phyloP scores from a whole-genome alignment of 1,140 invertebrate genomes.

The Lepidurus arcticus region DNA sequence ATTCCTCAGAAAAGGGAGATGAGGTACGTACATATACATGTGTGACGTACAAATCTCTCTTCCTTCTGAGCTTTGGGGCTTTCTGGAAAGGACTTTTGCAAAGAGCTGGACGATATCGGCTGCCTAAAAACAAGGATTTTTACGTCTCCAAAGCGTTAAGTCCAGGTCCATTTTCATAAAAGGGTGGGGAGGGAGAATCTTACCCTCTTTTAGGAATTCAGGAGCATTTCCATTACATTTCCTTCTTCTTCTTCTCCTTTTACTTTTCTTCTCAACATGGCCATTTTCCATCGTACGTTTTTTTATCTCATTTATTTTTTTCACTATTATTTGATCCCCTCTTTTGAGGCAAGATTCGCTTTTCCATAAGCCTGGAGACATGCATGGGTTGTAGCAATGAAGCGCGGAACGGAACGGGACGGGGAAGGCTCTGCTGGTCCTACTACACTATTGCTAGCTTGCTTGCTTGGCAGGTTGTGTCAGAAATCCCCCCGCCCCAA shows the following conservation, averaged over 20 bases:
- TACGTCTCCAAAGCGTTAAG: neutral
- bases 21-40: neutral
- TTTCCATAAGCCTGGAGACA: neutral
- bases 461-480: neutral
- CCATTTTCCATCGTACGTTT: neutral
- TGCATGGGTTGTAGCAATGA: slow-evolving; percentile 18
- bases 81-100: neutral
- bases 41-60: neutral
- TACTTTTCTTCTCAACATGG: neutral
- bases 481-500: slow-evolving; percentile 1
- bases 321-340: neutral
- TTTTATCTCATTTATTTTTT: neutral
- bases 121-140: slow-evolving; percentile 3
- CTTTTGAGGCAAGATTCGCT: slow-evolving; percentile 12
- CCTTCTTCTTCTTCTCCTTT: neutral
- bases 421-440: neutral
- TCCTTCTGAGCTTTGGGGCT: neutral
- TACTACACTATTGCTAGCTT: too few relatives aligned
- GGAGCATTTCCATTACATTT: neutral
- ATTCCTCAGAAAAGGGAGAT: neutral
- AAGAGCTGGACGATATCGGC: neutral
- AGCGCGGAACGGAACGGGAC: neutral
- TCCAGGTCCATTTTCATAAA: neutral
- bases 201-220: neutral
- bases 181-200: neutral